These are phyloP conservation scores for Xenentodon cancila DNA, from an alignment of 2,797 vertebrate genomes.

Conservation along the genomic window DNA sequence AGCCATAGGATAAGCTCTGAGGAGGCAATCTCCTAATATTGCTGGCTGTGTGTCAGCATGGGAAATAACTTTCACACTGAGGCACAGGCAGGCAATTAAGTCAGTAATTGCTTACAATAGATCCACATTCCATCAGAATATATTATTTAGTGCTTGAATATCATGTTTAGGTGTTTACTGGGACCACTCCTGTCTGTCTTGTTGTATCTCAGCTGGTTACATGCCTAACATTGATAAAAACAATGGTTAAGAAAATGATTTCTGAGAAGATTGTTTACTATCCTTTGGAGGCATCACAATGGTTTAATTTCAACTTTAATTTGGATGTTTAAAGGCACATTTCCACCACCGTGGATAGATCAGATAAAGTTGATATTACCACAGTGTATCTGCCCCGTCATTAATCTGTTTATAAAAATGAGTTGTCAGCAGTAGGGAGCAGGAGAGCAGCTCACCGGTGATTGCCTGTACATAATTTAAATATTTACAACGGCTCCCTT, in stretches of 20 bases:
- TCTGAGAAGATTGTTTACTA: no score
- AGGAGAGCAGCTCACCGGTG: slow-evolving; percentile 8
- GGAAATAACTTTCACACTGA: slow-evolving; percentile 12
- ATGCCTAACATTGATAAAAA: no score
- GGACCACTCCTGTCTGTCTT: no score
- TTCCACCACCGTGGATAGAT: slow-evolving; percentile 5
- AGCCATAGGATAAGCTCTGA: slow-evolving; percentile 23
- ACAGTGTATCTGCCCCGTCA: background rate
- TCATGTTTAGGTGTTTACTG: background rate
- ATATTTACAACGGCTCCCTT: slow-evolving; percentile 28
- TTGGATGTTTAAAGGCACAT: slow-evolving; percentile 6
- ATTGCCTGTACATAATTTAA: slow-evolving; percentile 37
- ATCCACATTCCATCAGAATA: slow-evolving; percentile 3
- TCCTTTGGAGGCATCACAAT: background rate
- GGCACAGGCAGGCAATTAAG: slow-evolving; percentile 1
- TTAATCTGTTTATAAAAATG: slow-evolving; percentile 29
- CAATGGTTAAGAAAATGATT: no score
- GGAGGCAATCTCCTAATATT: slow-evolving; percentile 27
- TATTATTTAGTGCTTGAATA: slow-evolving; percentile 4
- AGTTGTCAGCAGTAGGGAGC: slow-evolving; percentile 8
- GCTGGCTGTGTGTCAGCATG: slow-evolving; percentile 10
- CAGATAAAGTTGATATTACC: background rate
- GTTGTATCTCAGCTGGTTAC: background rate
- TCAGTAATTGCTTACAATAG: slow-evolving; percentile 1
- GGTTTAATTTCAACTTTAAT: slow-evolving; percentile 7